phyloP scores from a whole-genome alignment of 2,113 vertebrate genomes.

The Glareola pratincola region DNA sequence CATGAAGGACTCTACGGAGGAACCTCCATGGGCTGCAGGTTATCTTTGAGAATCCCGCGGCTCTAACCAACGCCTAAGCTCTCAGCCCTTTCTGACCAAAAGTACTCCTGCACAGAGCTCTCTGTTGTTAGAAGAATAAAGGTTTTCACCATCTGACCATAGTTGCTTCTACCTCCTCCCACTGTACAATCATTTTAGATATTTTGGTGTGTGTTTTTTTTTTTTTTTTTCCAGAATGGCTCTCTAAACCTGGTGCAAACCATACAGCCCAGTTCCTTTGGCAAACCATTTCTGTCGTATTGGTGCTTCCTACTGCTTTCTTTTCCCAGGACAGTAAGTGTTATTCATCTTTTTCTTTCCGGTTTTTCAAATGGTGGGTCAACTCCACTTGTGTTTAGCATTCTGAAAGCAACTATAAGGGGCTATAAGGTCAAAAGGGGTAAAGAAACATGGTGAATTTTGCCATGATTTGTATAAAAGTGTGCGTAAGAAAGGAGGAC shows the following conservation, averaged over 20 bases:
- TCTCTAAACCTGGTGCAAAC: neutral
- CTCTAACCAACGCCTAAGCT: neutral
- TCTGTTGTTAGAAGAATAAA: neutral
- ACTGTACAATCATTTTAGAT: neutral
- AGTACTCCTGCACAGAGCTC: neutral
- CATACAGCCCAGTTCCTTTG: neutral
- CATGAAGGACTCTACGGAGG: neutral
- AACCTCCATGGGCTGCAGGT: neutral
- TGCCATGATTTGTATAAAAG: neutral
- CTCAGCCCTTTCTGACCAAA: neutral
- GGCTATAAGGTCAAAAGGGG: neutral
- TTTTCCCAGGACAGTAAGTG: neutral
- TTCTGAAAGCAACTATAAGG: neutral
- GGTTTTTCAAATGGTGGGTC: neutral
- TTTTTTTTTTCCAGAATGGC: neutral
- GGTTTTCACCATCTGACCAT: neutral
- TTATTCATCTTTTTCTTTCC: neutral
- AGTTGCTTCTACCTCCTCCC: neutral
- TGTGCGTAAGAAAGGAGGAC: neutral
- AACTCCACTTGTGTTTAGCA: neutral
- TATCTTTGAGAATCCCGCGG: neutral
- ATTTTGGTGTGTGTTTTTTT: too few species aligned
- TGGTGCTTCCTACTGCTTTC: neutral
- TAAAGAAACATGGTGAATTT: neutral
- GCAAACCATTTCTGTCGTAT: accelerated